phyloP scores from a whole-genome alignment of 2,113 vertebrate genomes.

The Glaucomys volans region DNA sequence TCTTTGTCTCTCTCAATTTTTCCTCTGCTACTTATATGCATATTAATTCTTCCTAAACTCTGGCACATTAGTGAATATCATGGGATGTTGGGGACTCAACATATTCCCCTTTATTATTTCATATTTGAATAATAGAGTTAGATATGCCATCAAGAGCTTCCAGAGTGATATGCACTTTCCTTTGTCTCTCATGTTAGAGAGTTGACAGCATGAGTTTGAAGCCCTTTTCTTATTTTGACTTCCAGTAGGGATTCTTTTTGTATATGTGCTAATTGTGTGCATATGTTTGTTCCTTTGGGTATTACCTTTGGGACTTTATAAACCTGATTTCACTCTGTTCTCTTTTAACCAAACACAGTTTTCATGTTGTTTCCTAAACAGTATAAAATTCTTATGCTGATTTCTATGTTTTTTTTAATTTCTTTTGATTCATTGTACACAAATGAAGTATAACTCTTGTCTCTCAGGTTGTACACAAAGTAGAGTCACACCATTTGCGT shows the following conservation, averaged over 20 bases:
- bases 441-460: too few relatives aligned
- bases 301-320: background rate
- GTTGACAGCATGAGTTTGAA: background rate
- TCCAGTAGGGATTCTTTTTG: background rate
- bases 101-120: background rate
- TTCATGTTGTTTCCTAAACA: background rate
- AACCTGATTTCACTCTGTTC: background rate
- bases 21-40: background rate
- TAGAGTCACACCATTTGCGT: too few relatives aligned
- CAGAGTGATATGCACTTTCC: background rate
- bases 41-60: background rate
- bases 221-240: background rate
- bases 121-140: background rate
- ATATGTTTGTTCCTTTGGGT: background rate
- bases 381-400: background rate
- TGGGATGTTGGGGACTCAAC: background rate
- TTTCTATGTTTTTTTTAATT: background rate
- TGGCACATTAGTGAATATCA: background rate
- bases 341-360: conserved; percentile 4
- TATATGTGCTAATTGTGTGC: background rate
- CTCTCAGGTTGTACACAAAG: too few relatives aligned
- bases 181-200: background rate
- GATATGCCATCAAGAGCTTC: background rate
- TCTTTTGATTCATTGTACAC: too few relatives aligned
- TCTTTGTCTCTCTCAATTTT: background rate